phyloP scores from a whole-genome alignment of 2,888 invertebrate species.

The Cheilosia soror region DNA sequence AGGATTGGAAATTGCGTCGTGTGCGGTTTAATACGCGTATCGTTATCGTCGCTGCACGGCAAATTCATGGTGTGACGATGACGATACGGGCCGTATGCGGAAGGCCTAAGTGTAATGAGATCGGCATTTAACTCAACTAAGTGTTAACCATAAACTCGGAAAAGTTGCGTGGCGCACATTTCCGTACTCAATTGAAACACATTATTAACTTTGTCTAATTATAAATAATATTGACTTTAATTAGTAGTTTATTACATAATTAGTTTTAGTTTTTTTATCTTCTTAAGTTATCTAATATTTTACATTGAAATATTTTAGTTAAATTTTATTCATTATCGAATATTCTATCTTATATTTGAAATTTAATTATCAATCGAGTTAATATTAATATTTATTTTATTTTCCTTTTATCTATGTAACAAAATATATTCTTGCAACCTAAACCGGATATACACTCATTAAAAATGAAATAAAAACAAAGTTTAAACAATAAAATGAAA shows the following conservation, averaged over 20 bases:
- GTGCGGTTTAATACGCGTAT: too few species aligned
- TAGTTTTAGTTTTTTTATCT: conserved; percentile 42
- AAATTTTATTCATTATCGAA: conserved; percentile 61
- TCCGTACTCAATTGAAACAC: not conserved
- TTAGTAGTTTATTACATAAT: conserved; percentile 70
- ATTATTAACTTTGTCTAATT: conserved; percentile 49
- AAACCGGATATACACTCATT: conserved; percentile 59
- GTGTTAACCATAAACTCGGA: too few species aligned
- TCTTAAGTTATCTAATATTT: conserved; percentile 70
- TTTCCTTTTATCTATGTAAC: conserved; percentile 59
- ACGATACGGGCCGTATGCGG: too few species aligned
- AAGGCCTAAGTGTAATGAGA: too few species aligned
- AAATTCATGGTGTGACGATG: too few species aligned
- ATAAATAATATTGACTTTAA: conserved; percentile 74
- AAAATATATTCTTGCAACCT: conserved; percentile 70
- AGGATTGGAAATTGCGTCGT: too few species aligned
- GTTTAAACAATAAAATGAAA: conserved; percentile 35
- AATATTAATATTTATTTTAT: conserved; percentile 17
- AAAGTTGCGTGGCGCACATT: too few species aligned
- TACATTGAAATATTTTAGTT: conserved; percentile 68
- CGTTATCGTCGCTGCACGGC: too few species aligned
- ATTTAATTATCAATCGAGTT: conserved; percentile 52
- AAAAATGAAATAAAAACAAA: conserved; percentile 27
- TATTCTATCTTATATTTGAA: conserved; percentile 53
- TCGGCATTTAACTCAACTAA: too few species aligned